These are phyloP conservation scores for Neodiprion virginianus DNA, from an alignment of 1,140 invertebrate species.

Conservation along the genomic window DNA sequence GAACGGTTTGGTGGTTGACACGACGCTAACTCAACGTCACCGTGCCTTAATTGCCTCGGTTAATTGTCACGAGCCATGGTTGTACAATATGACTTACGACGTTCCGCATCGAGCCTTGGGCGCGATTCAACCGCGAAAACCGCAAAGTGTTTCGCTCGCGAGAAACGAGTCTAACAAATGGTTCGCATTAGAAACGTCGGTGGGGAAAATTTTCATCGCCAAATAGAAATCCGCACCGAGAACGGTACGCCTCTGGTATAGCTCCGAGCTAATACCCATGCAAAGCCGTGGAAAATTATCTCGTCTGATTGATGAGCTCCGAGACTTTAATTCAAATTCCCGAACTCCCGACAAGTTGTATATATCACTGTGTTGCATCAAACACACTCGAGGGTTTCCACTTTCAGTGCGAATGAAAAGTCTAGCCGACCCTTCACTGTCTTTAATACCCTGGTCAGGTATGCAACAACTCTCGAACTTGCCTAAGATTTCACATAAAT, in stretches of 20 bases:
- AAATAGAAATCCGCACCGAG: neutral
- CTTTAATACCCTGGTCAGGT: too few species aligned
- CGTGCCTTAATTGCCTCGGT: neutral
- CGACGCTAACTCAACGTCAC: slow-evolving; percentile 6
- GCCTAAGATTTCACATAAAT: too few species aligned
- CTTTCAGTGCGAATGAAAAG: too few species aligned
- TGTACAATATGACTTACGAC: neutral
- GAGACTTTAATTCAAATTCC: too few species aligned
- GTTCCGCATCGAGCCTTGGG: neutral
- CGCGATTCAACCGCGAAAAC: neutral
- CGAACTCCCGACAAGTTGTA: too few species aligned
- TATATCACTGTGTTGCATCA: too few species aligned
- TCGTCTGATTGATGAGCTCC: neutral
- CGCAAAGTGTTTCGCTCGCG: neutral
- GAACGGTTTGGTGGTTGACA: neutral
- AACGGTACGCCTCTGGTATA: too few species aligned
- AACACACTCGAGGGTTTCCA: too few species aligned
- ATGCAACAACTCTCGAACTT: too few species aligned
- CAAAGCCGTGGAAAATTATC: neutral
- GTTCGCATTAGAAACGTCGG: neutral
- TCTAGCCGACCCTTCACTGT: too few species aligned
- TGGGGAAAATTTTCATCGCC: neutral
- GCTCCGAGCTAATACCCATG: too few species aligned
- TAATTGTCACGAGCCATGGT: neutral
- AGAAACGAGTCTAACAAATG: neutral